Evolutionary conservation across 2,113 vertebrate species (phyloP).

Genomic region (Hydropotes inermis): DNA sequence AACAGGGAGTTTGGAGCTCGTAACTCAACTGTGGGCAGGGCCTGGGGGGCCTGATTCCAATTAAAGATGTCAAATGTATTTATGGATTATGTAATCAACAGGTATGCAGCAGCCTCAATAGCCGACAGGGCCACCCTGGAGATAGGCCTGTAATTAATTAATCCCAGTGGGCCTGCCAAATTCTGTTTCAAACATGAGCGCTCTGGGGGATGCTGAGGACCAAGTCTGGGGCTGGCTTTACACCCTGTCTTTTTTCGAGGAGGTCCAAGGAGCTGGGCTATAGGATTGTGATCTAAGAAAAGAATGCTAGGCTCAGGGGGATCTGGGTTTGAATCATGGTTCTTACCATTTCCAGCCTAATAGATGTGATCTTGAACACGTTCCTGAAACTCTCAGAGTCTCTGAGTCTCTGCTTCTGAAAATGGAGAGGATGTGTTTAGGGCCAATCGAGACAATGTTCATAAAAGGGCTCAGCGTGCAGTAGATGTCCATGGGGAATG

Average conservation of each 20-base stretch:
- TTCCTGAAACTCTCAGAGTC: not conserved
- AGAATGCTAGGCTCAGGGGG: not conserved
- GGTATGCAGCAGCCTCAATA: constrained; percentile 56
- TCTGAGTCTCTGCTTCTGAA: not conserved
- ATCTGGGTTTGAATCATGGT: not conserved
- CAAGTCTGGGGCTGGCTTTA: not conserved
- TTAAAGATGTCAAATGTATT: constrained; percentile 72
- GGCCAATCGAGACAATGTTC: not conserved
- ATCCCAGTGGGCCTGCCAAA: constrained; percentile 68
- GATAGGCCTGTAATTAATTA: constrained; percentile 74
- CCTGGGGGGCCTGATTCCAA: constrained; percentile 67
- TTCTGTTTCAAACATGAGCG: constrained; percentile 49
- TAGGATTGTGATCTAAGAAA: not conserved
- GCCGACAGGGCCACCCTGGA: constrained; percentile 68
- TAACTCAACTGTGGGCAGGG: constrained; percentile 67
- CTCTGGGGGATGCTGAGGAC: constrained; percentile 3
- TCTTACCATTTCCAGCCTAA: not conserved
- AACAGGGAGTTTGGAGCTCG: constrained; percentile 51
- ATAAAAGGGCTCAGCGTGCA: not conserved
- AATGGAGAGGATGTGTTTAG: not conserved
- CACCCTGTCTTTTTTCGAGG: not conserved
- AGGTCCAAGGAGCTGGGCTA: not conserved
- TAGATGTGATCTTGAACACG: not conserved
- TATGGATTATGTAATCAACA: constrained; percentile 72
- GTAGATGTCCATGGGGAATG: not conserved